Evolutionary conservation across 2,113 vertebrate genomes (phyloP), one percentile per base, ranked within the genome.

Genomic region (Dicerorhinus sumatrensis): DNA sequence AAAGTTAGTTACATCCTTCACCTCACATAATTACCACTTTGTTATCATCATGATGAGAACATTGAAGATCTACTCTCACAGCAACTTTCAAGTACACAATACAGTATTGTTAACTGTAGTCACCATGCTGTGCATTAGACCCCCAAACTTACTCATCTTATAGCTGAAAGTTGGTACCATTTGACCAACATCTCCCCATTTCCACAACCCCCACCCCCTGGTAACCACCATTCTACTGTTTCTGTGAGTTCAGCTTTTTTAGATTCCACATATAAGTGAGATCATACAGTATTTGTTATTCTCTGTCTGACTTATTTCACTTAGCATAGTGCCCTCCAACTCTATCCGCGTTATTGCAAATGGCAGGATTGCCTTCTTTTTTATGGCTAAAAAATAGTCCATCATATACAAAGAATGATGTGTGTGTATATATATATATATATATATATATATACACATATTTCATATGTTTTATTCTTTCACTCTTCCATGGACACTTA

Each of bases 41-140:
- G 25, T 42, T 8, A 2, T 18, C 31, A 51, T 6, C 5, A 13
- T 56, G 6, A 11, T 42, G 85, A 39, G 51, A 29, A 87, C 16
- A 31, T 14, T 31, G 1, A 14, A 42, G 51, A 17, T 58, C 25
- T 48, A 1, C 6, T 14, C 25, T 8, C 25, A 5, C 0, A 21
- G 51, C 85, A 87, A 16, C 67, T 70, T 8, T 56, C 63, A 27
- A 0, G 14, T 27, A 16, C 2, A 25, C 21, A 33, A n/a, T 11
- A 4, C 25, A 62, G 36, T 39, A 29, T n/a, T 25, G 0, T 36
- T 39, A 36, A 33, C 20, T 12, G 27, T 9, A 51, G 83, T 29
- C 65, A 5, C 5, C 63, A 5, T 0, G 21, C 33, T 1, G 9
- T 9, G 2, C 48, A 4, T 8, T 16, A 27, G 65, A 56, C 8